phyloP scores from a whole-genome alignment of 2,113 vertebrate species.

The Dicrurus megarhynchus region DNA sequence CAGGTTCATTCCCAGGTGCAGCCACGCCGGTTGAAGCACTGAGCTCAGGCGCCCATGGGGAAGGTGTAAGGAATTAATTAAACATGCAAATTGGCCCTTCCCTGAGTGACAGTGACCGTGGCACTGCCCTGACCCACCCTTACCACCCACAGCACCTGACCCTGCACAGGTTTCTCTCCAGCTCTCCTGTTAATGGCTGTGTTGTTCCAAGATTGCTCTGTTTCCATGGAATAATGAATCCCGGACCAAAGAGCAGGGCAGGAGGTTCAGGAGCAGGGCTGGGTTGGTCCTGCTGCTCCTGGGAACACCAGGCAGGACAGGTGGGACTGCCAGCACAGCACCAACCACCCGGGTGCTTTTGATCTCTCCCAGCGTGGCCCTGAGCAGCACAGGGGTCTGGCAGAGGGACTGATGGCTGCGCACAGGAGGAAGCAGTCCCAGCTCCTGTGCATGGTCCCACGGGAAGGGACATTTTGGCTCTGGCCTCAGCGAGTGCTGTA shows the following conservation, averaged over 20 bases:
- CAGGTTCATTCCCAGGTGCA: rapidly evolving
- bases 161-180: neutral
- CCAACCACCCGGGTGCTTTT: neutral
- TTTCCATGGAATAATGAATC: neutral
- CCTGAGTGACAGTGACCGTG: rapidly evolving
- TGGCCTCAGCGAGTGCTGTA: neutral
- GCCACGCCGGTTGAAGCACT: neutral
- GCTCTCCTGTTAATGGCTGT: neutral
- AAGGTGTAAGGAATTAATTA: neutral
- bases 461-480: neutral
- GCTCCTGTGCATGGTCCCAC: neutral
- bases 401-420: neutral
- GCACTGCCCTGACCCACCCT: neutral
- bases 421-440: too few species aligned
- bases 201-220: neutral
- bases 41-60: too few species aligned
- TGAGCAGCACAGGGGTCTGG: neutral
- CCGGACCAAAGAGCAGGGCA: rapidly evolving
- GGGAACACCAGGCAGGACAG: neutral
- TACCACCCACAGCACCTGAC: neutral
- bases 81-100: neutral
- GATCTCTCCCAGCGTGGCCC: neutral
- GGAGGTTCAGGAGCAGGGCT: neutral
- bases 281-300: neutral
- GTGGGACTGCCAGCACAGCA: neutral